These are phyloP conservation scores for Drepana arcuata DNA, from an alignment of 1,140 invertebrate genomes.

Conservation along the genomic window DNA sequence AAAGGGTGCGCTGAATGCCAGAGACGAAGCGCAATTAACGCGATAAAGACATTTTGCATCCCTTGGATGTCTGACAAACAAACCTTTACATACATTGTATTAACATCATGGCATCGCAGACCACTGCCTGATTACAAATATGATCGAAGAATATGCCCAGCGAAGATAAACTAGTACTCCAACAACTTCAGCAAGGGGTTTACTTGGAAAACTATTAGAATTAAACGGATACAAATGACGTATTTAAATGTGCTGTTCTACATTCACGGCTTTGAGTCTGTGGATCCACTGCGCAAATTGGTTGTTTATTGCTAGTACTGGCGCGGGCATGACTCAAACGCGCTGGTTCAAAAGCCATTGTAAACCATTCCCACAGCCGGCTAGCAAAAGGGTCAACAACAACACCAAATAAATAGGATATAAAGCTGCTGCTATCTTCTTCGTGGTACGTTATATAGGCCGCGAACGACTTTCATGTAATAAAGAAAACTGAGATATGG, in stretches of 20 bases:
- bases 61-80: constrained; percentile 26
- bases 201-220: too few species aligned
- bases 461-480: constrained; percentile 25
- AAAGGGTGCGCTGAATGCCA: constrained; percentile 14
- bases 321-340: constrained; percentile 34
- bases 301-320: constrained; percentile 45
- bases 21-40: constrained; percentile 32
- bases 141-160: too few species aligned
- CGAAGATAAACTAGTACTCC: too few species aligned
- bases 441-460: constrained; percentile 20
- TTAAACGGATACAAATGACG: too few species aligned
- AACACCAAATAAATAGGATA: constrained; percentile 44
- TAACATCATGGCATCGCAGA: constrained; percentile 23
- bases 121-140: too few species aligned
- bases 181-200: too few species aligned
- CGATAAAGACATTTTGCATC: constrained; percentile 39
- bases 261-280: constrained; percentile 30
- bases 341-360: constrained; percentile 45
- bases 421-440: constrained; percentile 18
- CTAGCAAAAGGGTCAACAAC: constrained; percentile 35
- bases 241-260: too few species aligned
- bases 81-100: constrained; percentile 27
- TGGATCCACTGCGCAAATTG: constrained; percentile 41
- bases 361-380: constrained; percentile 27
- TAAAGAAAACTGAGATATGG: too few species aligned